Percentiles rank a stretch among this genome's conserved stretches.
Evolutionary conservation across 2,113 vertebrate genomes (phyloP).

Genomic region (Chionis minor): DNA sequence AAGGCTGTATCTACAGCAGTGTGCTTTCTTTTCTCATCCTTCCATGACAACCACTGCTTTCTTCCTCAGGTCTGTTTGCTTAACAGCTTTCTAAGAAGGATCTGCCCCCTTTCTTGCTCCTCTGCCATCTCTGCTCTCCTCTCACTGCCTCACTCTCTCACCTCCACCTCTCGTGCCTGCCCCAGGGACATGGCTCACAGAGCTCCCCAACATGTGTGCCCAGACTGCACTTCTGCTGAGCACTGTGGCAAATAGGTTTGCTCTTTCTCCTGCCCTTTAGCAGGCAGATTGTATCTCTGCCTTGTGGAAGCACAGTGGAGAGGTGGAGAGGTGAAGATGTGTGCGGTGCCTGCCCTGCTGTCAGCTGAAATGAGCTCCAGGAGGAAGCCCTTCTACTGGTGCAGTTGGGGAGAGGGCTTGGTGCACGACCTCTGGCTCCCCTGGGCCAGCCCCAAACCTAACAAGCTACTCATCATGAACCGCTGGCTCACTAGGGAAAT

Average conservation of each 20-base stretch:
- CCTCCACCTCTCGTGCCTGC: accelerated
- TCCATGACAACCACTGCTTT: neutral
- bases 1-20: accelerated
- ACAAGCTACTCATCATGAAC: neutral
- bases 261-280: neutral
- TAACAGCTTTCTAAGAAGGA: neutral
- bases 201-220: accelerated
- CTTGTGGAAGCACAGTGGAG: accelerated
- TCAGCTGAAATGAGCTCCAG: neutral
- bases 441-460: neutral
- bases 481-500: neutral
- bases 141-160: neutral
- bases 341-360: accelerated
- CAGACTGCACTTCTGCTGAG: accelerated
- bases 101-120: accelerated
- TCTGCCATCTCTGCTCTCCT: neutral
- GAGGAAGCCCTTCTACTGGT: neutral
- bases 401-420: neutral
- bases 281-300: neutral
- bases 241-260: accelerated
- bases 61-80: neutral
- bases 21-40: neutral
- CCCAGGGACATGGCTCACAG: neutral
- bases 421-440: neutral
- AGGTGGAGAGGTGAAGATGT: neutral